phyloP scores from a whole-genome alignment of 2,797 vertebrate species.

The Melanotaenia parkinsoni region DNA sequence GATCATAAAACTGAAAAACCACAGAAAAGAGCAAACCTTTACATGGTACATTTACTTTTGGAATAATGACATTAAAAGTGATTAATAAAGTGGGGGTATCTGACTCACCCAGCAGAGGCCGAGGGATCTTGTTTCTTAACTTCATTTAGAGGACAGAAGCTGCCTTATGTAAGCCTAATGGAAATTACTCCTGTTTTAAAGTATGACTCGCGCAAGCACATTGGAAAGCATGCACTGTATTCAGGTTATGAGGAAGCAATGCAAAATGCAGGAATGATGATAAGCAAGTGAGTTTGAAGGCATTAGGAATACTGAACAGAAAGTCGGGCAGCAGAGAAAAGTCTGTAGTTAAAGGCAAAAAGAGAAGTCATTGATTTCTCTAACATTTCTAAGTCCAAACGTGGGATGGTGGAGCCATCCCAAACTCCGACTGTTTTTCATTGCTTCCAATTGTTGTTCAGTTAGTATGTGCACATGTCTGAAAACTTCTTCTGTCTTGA shows the following conservation, averaged over 20 bases:
- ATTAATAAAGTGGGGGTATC: constrained; percentile 58
- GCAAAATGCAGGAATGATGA: constrained; percentile 18
- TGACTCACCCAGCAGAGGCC: constrained; percentile 46
- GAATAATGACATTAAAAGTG: constrained; percentile 52
- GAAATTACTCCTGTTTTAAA: constrained; percentile 62
- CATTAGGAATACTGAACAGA: constrained; percentile 18
- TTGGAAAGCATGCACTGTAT: constrained; percentile 26
- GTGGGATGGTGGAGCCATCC: neutral
- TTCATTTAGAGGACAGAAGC: constrained; percentile 59
- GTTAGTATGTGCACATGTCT: constrained; percentile 2
- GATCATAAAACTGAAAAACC: constrained; percentile 56
- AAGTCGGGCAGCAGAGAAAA: neutral
- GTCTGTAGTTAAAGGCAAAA: neutral
- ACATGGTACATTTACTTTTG: constrained; percentile 26
- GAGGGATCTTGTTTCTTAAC: constrained; percentile 62
- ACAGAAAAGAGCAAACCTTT: constrained; percentile 44
- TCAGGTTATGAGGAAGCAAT: constrained; percentile 10
- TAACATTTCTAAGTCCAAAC: constrained; percentile 15
- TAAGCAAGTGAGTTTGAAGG: neutral
- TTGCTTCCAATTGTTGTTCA: constrained; percentile 15
- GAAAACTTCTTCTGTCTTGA: constrained; percentile 10
- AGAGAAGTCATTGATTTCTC: neutral
- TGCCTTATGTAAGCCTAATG: constrained; percentile 66
- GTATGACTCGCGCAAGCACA: constrained; percentile 35
- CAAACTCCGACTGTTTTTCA: neutral